phyloP scores from a whole-genome alignment of 2,888 invertebrate species.

The Fragum fragum region DNA sequence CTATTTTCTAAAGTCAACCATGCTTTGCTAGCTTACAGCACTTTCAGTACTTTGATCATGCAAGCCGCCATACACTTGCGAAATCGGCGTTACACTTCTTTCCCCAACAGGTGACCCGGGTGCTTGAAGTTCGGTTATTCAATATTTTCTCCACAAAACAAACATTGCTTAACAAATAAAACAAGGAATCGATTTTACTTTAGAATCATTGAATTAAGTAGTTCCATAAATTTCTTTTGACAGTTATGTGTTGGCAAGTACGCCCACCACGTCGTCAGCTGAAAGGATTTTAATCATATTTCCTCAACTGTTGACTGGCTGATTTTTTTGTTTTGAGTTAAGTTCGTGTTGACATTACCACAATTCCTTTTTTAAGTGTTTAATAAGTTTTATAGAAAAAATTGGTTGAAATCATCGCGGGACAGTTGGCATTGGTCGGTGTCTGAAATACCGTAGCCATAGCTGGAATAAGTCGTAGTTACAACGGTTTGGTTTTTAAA shows the following conservation, averaged over 20 bases:
- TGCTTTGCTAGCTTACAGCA: no score
- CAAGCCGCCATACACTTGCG: no score
- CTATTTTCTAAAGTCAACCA: no score
- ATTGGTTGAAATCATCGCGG: neutral
- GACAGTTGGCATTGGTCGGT: no score
- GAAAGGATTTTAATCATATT: slow-evolving; percentile 40
- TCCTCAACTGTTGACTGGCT: slow-evolving; percentile 29
- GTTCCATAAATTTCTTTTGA: slow-evolving; percentile 45
- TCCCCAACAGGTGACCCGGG: neutral
- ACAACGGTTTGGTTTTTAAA: no score
- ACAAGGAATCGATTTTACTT: slow-evolving; percentile 48
- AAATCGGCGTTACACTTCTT: no score
- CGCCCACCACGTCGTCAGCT: slow-evolving; percentile 23
- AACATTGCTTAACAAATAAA: slow-evolving; percentile 56
- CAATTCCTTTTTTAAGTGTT: slow-evolving; percentile 20
- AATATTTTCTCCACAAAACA: slow-evolving; percentile 33
- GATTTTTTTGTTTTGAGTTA: slow-evolving; percentile 34
- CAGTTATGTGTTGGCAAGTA: slow-evolving; percentile 35
- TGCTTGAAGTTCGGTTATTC: slow-evolving; percentile 40
- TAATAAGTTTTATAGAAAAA: slow-evolving; percentile 25
- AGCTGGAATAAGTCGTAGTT: no score
- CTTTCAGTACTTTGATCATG: no score
- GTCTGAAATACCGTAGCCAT: no score
- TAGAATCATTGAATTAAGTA: slow-evolving; percentile 45
- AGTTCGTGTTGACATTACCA: slow-evolving; percentile 35